Percentiles rank a stretch among this genome's conserved stretches.
Evolutionary conservation across 2,113 vertebrate species (phyloP).

Genomic region (Sigmodon hispidus): DNA sequence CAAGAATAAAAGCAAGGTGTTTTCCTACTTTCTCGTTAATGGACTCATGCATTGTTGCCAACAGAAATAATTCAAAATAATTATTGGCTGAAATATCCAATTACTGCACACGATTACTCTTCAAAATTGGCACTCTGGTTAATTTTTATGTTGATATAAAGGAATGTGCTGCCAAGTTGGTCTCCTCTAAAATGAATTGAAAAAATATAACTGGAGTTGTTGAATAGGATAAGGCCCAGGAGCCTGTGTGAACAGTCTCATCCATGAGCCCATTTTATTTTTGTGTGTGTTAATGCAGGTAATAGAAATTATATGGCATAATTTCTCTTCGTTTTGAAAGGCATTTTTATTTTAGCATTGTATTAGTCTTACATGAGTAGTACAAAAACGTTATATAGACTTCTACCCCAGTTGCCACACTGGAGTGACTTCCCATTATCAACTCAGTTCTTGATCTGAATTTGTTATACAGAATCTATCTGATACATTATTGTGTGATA

Average conservation of each 20-base stretch:
- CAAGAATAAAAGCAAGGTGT: not conserved
- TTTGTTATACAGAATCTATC: not conserved
- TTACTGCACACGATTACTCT: not conserved
- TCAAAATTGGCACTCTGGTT: not conserved
- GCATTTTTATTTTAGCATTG: not conserved
- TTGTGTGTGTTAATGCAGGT: not conserved
- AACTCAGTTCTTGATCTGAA: not conserved
- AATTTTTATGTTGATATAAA: slow-evolving; percentile 21
- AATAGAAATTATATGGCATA: not conserved
- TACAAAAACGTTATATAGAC: not conserved
- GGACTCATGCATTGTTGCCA: not conserved
- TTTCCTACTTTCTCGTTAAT: not conserved
- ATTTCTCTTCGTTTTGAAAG: not conserved
- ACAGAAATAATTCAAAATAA: not conserved
- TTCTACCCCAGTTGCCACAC: not conserved
- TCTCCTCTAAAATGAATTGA: not conserved
- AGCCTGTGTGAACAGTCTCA: not conserved
- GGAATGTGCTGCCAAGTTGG: not conserved
- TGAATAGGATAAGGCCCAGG: not conserved
- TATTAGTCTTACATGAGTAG: not conserved
- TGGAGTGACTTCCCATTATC: not conserved
- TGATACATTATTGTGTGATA: not conserved
- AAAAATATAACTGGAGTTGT: not conserved
- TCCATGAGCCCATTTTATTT: not conserved
- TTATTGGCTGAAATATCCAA: not conserved